Base-by-base conservation (phyloP, 2,888 invertebrate genomes). In the Tinea semifulvella region DNA sequence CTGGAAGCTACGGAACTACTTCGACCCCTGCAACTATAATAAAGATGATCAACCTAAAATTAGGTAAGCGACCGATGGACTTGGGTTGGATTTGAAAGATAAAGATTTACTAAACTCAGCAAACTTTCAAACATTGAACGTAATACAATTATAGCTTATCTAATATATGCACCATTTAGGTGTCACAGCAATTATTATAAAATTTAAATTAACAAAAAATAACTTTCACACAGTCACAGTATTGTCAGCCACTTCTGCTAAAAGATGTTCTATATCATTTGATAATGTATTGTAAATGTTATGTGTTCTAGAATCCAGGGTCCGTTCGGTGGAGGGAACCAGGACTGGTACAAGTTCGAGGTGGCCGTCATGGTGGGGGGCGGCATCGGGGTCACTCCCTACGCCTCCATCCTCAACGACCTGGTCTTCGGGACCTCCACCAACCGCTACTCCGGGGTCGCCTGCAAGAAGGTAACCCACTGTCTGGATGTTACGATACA, bases 341-440 rank as follows among this genome's bases (percentile, higher is more conserved):
- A 98, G 65, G 96, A 96, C 71, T 96, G 96, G 96, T 96, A 96
- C 77, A 97, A 97, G 68, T 97, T 97, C 62, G 96, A 96, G 66
- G 96, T 97, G 7, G 97, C 97, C 0, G 95, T 97, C 8, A 96
- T 97, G 96, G 96, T 97, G 2, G 97, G 97, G 1, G 97, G 96
- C 17, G 97, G 97, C 6, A 98, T 98, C 52, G 97, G 97, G 1
- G 97, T 98, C 1, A 98, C 98, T 0, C 98, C 98, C 0, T 98
- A 98, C 61, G 97, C 97, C 0, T 97, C 97, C 3, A 98, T 98
- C 54, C 84, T 98, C 44, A 96, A 96, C 63, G 98, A 98, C 70
- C 85, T 98, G 48, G 97, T 96, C 0, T 96, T 96, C 65, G 96
- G 96, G 10, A 96, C 96, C 0, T 96, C 96, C 8, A 97, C 96